Percentiles rank a stretch among this genome's conserved stretches.
These are phyloP conservation scores for Enteromius treurensis DNA, from an alignment of 2,797 vertebrate genomes.

Conservation along the genomic window DNA sequence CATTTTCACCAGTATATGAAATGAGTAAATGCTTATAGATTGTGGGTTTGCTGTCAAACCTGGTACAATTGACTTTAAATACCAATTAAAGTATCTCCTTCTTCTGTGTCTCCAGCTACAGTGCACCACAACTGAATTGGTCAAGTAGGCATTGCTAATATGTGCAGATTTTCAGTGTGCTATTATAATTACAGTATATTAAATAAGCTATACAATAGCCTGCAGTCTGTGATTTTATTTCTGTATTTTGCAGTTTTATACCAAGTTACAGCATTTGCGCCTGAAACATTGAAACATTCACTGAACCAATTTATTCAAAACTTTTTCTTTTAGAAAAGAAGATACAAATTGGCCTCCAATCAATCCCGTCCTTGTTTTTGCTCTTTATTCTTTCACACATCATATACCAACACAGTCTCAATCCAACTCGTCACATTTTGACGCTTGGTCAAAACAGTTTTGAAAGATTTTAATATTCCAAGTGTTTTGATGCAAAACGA, in stretches of 20 bases:
- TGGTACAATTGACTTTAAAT: not conserved
- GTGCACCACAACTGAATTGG: not conserved
- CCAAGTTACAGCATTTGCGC: not conserved
- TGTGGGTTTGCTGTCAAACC: conserved; percentile 16
- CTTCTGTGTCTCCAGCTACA: not conserved
- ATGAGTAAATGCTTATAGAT: not conserved
- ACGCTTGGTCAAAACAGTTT: too few relatives aligned
- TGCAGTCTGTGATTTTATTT: not conserved
- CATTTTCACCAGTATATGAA: not conserved
- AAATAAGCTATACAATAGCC: not conserved
- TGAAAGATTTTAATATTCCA: too few relatives aligned
- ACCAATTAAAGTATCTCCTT: not conserved
- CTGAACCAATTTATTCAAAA: not conserved
- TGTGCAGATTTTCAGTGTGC: not conserved
- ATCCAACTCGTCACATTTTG: too few relatives aligned
- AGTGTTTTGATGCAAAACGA: too few relatives aligned
- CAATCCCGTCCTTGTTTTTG: too few relatives aligned
- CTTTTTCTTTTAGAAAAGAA: not conserved
- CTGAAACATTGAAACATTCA: not conserved
- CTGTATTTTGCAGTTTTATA: not conserved
- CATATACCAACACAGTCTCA: too few relatives aligned
- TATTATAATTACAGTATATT: not conserved
- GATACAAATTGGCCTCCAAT: not conserved
- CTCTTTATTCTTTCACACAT: not conserved
- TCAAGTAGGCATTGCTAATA: not conserved